A percentile compares a stretch with the other conserved stretches of the same genome.
Conservation (phyloP, 35 echinoderm and acorn worm species). For the Amphiura filiformis region DNA sequence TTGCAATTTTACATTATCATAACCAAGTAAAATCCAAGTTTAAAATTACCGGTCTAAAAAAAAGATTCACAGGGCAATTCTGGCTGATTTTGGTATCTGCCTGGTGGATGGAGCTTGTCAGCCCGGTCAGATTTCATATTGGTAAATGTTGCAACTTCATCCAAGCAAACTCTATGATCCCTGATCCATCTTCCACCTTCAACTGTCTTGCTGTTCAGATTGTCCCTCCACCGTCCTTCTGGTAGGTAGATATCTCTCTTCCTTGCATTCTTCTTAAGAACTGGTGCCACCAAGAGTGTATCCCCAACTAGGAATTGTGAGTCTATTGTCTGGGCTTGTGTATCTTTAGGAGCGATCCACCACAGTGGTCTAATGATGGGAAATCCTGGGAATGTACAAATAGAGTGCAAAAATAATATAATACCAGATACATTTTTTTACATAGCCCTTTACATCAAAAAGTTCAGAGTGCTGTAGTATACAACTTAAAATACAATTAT, state of each 20-base stretch:
- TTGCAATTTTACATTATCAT: too few relatives aligned
- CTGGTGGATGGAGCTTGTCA: too few relatives aligned
- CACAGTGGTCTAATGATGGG: conserved; percentile 91
- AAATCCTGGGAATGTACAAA: conserved; percentile 33
- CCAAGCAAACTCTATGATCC: conserved; percentile 37
- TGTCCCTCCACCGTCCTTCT: conserved; percentile 65
- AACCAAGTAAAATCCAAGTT: too few relatives aligned
- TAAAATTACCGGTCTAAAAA: too few relatives aligned
- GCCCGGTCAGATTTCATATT: background rate
- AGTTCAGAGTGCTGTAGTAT: background rate
- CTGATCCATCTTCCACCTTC: conserved; percentile 36
- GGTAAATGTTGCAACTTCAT: conserved; percentile 58
- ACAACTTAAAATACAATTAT: background rate
- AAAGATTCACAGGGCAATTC: too few relatives aligned
- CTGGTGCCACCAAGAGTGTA: conserved; percentile 72
- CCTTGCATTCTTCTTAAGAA: conserved; percentile 47
- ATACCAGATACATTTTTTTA: background rate
- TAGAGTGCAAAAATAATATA: background rate
- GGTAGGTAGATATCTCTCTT: conserved; percentile 80
- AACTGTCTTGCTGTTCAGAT: background rate
- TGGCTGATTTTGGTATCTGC: too few relatives aligned
- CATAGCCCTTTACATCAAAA: background rate
- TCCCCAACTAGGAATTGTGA: conserved; percentile 80
- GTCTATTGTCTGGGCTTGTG: conserved; percentile 45
- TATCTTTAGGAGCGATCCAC: conserved; percentile 69